Evolutionary conservation across 2,113 vertebrate species (phyloP).

Genomic region (Sakesphorus luctuosus): DNA sequence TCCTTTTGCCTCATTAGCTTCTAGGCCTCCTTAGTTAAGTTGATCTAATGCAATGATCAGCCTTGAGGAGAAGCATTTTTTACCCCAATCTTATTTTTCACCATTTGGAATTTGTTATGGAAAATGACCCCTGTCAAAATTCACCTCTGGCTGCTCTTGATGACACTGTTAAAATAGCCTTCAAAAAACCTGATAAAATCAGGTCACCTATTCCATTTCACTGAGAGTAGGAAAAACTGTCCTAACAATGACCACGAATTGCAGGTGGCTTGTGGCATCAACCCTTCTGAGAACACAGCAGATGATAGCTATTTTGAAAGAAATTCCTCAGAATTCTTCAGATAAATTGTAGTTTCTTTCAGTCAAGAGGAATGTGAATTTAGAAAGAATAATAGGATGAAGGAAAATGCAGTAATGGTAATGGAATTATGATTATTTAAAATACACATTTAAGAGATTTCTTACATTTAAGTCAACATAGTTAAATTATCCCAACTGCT

Average conservation of each 20-base stretch:
- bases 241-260: neutral
- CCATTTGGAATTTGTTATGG: neutral
- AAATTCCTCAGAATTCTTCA: neutral
- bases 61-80: neutral
- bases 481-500: neutral
- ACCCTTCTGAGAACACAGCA: neutral
- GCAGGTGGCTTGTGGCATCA: neutral
- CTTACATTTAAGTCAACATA: neutral
- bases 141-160: neutral
- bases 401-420: neutral
- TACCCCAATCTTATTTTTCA: neutral
- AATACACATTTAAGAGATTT: neutral
- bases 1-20: neutral
- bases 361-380: neutral
- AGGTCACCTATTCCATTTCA: neutral
- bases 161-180: neutral
- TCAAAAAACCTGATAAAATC: neutral
- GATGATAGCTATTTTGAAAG: neutral
- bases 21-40: neutral
- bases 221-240: neutral
- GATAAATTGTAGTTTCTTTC: neutral
- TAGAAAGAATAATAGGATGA: neutral
- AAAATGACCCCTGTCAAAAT: neutral
- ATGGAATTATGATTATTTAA: neutral
- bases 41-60: neutral